These are phyloP conservation scores for Philypnodon macrostomus DNA, from an alignment of 2,797 vertebrate species.

Conservation along the genomic window DNA sequence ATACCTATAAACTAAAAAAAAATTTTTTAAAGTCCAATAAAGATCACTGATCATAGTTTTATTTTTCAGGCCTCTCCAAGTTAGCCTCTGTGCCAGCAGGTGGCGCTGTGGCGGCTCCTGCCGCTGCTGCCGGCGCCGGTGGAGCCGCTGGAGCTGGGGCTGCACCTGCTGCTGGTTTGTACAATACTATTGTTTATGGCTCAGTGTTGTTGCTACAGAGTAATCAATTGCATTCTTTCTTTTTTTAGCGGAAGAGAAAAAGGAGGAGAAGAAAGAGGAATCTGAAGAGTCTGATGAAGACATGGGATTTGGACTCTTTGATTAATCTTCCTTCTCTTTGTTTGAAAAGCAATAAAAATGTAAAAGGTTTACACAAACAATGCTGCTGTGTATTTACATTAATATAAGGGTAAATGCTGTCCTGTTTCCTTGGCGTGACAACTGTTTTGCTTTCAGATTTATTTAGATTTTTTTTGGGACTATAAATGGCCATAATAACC, in stretches of 20 bases:
- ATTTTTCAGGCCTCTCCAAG: conserved; percentile 77
- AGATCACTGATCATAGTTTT: no score
- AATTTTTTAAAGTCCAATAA: no score
- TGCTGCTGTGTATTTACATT: conserved; percentile 6
- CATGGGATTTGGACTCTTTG: conserved; percentile 87
- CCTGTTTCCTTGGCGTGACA: background rate
- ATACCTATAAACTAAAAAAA: background rate
- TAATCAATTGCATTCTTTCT: conserved; percentile 1
- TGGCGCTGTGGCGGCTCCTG: conserved; percentile 74
- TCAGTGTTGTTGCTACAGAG: background rate
- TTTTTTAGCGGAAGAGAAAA: conserved; percentile 83
- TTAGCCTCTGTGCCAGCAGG: conserved; percentile 84
- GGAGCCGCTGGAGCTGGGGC: conserved; percentile 64
- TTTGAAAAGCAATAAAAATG: conserved; percentile 79
- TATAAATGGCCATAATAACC: no score
- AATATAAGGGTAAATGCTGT: background rate
- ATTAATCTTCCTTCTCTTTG: conserved; percentile 70
- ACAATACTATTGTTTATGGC: background rate
- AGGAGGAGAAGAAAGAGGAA: conserved; percentile 86
- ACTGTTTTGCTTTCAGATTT: no score
- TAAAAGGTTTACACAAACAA: conserved; percentile 66
- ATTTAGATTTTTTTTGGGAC: no score
- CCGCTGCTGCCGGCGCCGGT: conserved; percentile 58
- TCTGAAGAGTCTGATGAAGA: conserved; percentile 87
- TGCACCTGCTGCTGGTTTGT: conserved; percentile 74